A percentile compares a stretch with the other conserved stretches of the same genome.
Evolutionary conservation across 2,888 invertebrate species (phyloP).

Genomic region (Argyresthia albistria): DNA sequence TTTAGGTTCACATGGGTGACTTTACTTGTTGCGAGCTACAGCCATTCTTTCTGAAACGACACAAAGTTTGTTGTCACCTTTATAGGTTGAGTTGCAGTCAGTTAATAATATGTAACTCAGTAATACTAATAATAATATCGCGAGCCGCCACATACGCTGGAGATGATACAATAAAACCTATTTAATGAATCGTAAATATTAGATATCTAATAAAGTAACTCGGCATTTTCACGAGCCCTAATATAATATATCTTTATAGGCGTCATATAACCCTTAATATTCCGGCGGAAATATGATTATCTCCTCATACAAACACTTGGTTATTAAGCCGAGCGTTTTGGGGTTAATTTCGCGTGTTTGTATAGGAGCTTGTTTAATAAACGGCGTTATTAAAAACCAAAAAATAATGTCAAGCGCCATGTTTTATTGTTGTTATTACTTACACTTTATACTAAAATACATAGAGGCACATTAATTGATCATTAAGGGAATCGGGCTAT

Average conservation of each 20-base stretch:
- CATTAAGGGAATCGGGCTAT: no score
- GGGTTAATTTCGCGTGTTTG: conserved; percentile 43
- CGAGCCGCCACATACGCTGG: no score
- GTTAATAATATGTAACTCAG: no score
- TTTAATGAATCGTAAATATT: conserved; percentile 55
- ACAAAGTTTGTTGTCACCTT: no score
- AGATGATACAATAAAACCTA: conserved; percentile 19
- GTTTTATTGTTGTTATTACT: no score
- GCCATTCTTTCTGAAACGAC: no score
- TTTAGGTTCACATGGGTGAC: no score
- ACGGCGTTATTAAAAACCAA: conserved; percentile 31
- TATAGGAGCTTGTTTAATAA: conserved; percentile 33
- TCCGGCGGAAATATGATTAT: conserved; percentile 51
- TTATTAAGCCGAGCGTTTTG: conserved; percentile 32
- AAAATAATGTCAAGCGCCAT: conserved; percentile 14
- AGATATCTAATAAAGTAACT: conserved; percentile 49
- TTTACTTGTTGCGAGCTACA: no score
- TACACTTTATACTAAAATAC: background rate
- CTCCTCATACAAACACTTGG: conserved; percentile 42
- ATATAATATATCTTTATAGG: conserved; percentile 54
- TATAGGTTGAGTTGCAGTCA: no score
- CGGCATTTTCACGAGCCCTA: conserved; percentile 21
- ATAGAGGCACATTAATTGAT: no score
- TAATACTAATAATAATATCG: no score
- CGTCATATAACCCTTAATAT: conserved; percentile 52